A percentile compares a stretch with the other conserved stretches of the same genome.
phyloP scores from a whole-genome alignment of 2,888 invertebrate species.

The Imbricaverruca yamaguchii region DNA sequence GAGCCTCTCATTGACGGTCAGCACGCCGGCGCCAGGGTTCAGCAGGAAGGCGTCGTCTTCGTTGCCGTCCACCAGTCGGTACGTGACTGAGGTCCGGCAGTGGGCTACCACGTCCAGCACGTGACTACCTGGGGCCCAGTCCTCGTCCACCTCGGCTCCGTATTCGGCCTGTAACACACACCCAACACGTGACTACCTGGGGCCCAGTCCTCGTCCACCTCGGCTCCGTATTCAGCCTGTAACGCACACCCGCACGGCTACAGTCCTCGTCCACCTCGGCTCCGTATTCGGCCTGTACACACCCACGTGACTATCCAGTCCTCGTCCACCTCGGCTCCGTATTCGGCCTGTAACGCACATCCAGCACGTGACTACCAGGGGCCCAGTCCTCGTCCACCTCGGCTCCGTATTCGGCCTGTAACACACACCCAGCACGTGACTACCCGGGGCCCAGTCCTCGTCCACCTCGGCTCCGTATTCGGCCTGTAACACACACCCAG shows the following conservation, averaged over 20 bases:
- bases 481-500: conserved; percentile 35
- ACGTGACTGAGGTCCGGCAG: conserved; percentile 69
- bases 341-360: too few species aligned
- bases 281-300: too few species aligned
- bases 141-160: conserved; percentile 71
- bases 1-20: conserved; percentile 52
- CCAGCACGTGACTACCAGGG: conserved; percentile 67
- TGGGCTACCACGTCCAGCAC: conserved; percentile 72
- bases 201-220: too few species aligned
- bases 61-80: conserved; percentile 68
- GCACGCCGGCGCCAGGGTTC: conserved; percentile 78
- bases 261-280: too few species aligned
- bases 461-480: too few species aligned
- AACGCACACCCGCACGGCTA: too few species aligned
- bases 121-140: conserved; percentile 67
- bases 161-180: conserved; percentile 39
- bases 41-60: conserved; percentile 64
- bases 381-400: conserved; percentile 80
- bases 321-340: too few species aligned
- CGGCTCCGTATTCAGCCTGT: too few species aligned
- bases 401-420: conserved; percentile 46
- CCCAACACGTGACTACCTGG: too few species aligned
- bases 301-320: too few species aligned
- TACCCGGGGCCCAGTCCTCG: too few species aligned
- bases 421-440: neutral